phyloP scores from a whole-genome alignment of 2,888 invertebrate species.

The Troides helena region DNA sequence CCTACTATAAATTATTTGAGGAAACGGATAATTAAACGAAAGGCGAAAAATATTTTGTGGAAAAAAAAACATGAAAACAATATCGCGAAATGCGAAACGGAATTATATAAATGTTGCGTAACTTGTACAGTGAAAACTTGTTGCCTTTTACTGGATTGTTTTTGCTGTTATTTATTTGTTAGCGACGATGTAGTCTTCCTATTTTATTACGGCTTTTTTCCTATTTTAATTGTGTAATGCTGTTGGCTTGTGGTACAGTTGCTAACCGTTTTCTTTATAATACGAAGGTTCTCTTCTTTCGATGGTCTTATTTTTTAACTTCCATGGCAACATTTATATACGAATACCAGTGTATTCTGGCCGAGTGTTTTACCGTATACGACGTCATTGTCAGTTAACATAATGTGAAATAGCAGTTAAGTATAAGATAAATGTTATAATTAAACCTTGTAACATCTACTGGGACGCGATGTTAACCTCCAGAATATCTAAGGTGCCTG shows the following conservation, averaged over 20 bases:
- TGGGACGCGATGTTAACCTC: too few species aligned
- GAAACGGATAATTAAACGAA: conserved; percentile 32
- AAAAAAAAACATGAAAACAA: conserved; percentile 20
- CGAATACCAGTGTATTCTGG: too few species aligned
- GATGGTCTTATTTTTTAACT: too few species aligned
- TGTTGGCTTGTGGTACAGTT: background rate
- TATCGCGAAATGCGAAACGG: conserved; percentile 24
- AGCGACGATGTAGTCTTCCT: background rate
- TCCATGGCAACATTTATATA: too few species aligned
- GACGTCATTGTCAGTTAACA: too few species aligned
- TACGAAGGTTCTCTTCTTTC: too few species aligned
- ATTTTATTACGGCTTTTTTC: background rate
- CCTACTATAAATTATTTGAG: conserved; percentile 30
- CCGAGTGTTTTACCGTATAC: too few species aligned
- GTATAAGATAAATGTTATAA: too few species aligned
- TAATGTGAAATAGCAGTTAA: too few species aligned
- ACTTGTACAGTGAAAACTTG: conserved; percentile 7
- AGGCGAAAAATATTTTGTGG: conserved; percentile 9
- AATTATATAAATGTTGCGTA: conserved; percentile 17
- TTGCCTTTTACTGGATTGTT: conserved; percentile 11
- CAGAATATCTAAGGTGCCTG: background rate
- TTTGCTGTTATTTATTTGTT: conserved; percentile 5
- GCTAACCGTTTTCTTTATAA: too few species aligned
- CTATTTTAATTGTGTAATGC: background rate
- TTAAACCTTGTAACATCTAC: too few species aligned